Evolutionary conservation across 2,888 invertebrate genomes (phyloP), one percentile per base, ranked within the genome.

Genomic region (Zygaena filipendulae): DNA sequence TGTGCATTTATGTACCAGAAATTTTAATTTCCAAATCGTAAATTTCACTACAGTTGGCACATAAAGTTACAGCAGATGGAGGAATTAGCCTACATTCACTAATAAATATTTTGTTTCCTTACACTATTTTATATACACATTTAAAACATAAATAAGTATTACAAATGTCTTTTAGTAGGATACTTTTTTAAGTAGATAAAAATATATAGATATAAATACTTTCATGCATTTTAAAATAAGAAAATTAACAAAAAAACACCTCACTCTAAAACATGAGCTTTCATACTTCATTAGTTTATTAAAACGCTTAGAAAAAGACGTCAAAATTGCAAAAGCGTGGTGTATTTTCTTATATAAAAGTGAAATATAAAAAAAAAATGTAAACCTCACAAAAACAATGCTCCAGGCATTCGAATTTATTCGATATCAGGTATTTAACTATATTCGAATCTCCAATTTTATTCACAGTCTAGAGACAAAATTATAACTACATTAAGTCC

Each of bases 31-130:
- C n/a, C n/a, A n/a, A n/a, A n/a, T n/a, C n/a, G n/a, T n/a, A n/a
- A n/a, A 32, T 54, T 67, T 61, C 40, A 52, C 66, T 69, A 71
- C 48, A 42, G 52, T 72, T 72, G 72, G 74, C 71, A 72, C 69
- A 57, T 50, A 36, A 42, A 46, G n/a, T 51, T 52, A 47, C 45
- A 41, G 40, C 46, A 43, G n/a, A 46, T 42, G 38, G 43, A 39
- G n/a, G 42, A 39, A 47, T 48, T 49, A 54, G 47, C 53, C 60
- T 63, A 59, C 42, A 40, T 38, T 37, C 37, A 47, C n/a, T n/a
- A n/a, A n/a, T n/a, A n/a, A n/a, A n/a, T n/a, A n/a, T n/a, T n/a
- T n/a, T n/a, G n/a, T n/a, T n/a, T n/a, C n/a, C n/a, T n/a, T n/a
- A n/a, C n/a, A n/a, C n/a, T n/a, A n/a, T n/a, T n/a, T n/a, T n/a